A percentile compares a stretch with the other conserved stretches of the same genome.
phyloP scores from a whole-genome alignment of 1,140 invertebrate genomes.

The Eriosoma lanigerum region DNA sequence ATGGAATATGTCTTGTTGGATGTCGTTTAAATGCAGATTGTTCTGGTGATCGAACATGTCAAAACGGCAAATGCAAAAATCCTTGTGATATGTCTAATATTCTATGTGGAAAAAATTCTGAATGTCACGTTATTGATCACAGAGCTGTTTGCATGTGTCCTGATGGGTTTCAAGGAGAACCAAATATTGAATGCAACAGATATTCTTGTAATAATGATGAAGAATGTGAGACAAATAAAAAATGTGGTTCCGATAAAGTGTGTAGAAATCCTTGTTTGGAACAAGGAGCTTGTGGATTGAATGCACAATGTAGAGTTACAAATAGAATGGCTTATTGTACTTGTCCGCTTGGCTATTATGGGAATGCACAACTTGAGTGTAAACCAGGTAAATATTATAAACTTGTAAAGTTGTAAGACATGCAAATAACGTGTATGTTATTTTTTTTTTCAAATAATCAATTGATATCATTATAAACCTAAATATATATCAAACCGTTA shows the following conservation, averaged over 20 bases:
- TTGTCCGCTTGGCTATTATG: slow-evolving; percentile 81
- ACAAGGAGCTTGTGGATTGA: slow-evolving; percentile 74
- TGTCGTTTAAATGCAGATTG: slow-evolving; percentile 81
- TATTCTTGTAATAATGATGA: slow-evolving; percentile 75
- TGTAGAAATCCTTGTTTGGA: slow-evolving; percentile 83
- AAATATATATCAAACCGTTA: too few species aligned
- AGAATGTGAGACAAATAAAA: slow-evolving; percentile 78
- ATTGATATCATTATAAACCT: background rate
- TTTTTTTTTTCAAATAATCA: background rate
- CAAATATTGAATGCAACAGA: slow-evolving; percentile 70
- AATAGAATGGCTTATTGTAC: slow-evolving; percentile 75
- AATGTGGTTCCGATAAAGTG: slow-evolving; percentile 70
- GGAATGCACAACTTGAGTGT: slow-evolving; percentile 79
- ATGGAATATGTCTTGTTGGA: slow-evolving; percentile 67
- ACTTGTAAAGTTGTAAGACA: background rate
- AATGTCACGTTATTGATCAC: slow-evolving; percentile 75
- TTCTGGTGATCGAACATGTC: slow-evolving; percentile 72
- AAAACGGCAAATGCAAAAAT: slow-evolving; percentile 73
- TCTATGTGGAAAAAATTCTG: slow-evolving; percentile 73
- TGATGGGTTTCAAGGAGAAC: slow-evolving; percentile 78
- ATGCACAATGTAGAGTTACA: slow-evolving; percentile 82
- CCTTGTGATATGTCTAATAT: slow-evolving; percentile 68
- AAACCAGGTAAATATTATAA: slow-evolving; percentile 61
- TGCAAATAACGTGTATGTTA: background rate
- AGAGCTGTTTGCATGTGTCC: slow-evolving; percentile 82